Base-by-base conservation (phyloP, 2,797 vertebrate genomes). In the Acipenser transmontanus region DNA sequence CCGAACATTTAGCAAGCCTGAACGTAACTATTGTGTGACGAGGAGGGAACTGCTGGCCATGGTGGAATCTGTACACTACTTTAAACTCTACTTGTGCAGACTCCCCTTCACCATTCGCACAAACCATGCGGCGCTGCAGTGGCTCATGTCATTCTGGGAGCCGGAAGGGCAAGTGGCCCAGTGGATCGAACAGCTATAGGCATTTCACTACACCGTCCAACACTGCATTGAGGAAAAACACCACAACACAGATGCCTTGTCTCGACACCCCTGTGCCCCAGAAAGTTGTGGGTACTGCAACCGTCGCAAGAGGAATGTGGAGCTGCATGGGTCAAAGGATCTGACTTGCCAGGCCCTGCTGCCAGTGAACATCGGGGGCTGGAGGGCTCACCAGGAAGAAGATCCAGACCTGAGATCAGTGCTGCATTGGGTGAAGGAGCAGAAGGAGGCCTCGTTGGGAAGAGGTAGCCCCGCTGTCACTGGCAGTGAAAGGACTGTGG, bases 101-200 rank as follows among this genome's bases (percentile, higher is more conserved):
- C 14, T 60, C 14, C 59, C 13, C 7, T 60, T 60, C 14, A 60
- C 13, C 14, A 9, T 60, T 9, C 59, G 9, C 9, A 60, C 59
- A 13, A 17, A 8, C 59, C 59, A 61, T 20, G 14, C 59, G 1
- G n/a, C 59, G 1, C 9, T 61, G 59, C n/a, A 9, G n/a, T 61
- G 59, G 59, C 59, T 61, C 9, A 8, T 61, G 7, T 61, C 59
- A 1, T 61, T 61, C 13, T 1, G 14, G n/a, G 14, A 61, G 59
- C n/a, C 59, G n/a, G 59, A 61, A 9, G 2, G 8, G 7, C 6
- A 61, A 6, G 59, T 61, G 59, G 59, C 59, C 14, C 8, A 6
- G 6, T 17, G 59, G 59, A 61, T 61, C 13, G 59, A 61, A 17
- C n/a, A 61, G 14, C 14, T 61, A 17, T n/a, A 61, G 59, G 59